Conservation (phyloP, 1,140 invertebrate genomes). For the Diachasmimorpha longicaudata region DNA sequence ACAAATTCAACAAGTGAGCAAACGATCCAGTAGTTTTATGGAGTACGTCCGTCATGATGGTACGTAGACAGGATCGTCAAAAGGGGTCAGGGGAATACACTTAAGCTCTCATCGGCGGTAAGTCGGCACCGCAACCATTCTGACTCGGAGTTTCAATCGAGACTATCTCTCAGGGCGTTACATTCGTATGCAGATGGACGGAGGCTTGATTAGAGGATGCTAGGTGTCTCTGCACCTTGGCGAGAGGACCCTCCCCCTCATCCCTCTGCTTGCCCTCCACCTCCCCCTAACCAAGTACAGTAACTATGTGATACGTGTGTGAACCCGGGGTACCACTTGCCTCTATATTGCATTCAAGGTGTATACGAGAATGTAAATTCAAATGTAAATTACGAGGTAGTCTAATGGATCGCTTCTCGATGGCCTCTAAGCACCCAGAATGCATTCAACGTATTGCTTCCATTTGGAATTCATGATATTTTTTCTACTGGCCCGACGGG, state of each 20-base stretch:
- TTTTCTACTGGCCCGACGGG: neutral
- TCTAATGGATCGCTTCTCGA: conserved; percentile 8
- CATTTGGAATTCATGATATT: conserved; percentile 1
- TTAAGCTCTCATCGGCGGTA: neutral
- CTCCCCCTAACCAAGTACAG: neutral
- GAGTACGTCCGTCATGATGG: too few species aligned
- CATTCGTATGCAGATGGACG: conserved; percentile 37
- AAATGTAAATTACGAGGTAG: conserved; percentile 19
- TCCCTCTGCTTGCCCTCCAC: neutral
- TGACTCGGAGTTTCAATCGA: neutral
- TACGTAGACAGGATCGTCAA: too few species aligned
- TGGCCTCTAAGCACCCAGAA: neutral
- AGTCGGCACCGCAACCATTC: neutral
- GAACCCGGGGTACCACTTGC: neutral
- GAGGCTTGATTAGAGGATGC: conserved; percentile 34
- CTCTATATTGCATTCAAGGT: neutral
- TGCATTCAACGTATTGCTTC: conserved; percentile 1
- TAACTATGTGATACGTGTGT: neutral
- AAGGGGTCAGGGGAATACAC: neutral
- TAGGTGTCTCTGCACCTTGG: conserved; percentile 19
- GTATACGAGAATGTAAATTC: conserved; percentile 24
- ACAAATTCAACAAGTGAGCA: too few species aligned
- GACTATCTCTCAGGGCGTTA: neutral
- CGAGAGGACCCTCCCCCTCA: neutral
- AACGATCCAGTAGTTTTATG: too few species aligned